Percentiles rank a stretch among this genome's conserved stretches.
phyloP scores from a whole-genome alignment of 2,888 invertebrate genomes.

The Pammene fasciana region DNA sequence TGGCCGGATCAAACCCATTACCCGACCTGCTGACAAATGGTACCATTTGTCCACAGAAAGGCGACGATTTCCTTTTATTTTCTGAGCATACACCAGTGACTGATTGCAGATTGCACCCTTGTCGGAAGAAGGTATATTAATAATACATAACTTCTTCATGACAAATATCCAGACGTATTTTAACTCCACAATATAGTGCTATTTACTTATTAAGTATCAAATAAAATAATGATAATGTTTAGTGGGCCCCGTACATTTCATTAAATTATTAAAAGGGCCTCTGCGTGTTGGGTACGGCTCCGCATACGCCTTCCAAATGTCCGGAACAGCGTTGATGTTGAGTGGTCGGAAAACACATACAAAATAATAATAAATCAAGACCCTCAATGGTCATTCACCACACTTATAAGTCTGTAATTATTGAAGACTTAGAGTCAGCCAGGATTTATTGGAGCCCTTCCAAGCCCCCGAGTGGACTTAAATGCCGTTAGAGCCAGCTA shows the following conservation, averaged over 20 bases:
- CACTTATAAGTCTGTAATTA: conserved; percentile 39
- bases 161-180: no score
- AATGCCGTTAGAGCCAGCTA: conserved; percentile 42
- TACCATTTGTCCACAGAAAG: conserved; percentile 59
- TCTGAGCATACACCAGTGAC: conserved; percentile 46
- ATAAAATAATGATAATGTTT: no score
- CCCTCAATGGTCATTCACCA: conserved; percentile 27
- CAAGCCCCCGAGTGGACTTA: conserved; percentile 40
- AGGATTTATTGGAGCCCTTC: conserved; percentile 40
- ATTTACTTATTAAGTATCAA: no score
- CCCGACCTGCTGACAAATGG: conserved; percentile 62
- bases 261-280: no score
- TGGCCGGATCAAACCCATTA: conserved; percentile 58
- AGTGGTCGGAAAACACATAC: no score
- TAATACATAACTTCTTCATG: not conserved
- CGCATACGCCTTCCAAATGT: no score
- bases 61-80: conserved; percentile 56
- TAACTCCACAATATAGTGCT: no score
- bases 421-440: conserved; percentile 38
- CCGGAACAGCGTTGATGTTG: no score
- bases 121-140: conserved; percentile 15
- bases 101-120: conserved; percentile 35
- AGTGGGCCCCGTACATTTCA: no score
- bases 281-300: no score
- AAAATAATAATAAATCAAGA: not conserved